Percentiles rank a stretch among this genome's conserved stretches.
Conservation (phyloP, 2,113 vertebrate species). For the Chauna torquata region DNA sequence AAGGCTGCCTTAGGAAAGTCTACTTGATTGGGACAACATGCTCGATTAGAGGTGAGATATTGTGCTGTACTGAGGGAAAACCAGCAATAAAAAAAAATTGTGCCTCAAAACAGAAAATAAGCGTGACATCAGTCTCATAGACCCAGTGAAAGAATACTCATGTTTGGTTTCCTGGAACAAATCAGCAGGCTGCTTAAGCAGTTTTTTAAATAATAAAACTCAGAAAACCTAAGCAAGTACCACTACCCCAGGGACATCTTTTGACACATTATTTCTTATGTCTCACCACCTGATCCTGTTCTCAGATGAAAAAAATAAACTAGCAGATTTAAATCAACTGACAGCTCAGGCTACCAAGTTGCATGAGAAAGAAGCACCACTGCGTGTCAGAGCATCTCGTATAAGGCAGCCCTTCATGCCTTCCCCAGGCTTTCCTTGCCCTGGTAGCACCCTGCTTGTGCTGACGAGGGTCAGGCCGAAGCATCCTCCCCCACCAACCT, state of each 20-base stretch:
- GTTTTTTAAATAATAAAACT: background rate
- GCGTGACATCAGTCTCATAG: background rate
- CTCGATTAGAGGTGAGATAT: background rate
- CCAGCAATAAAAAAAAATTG: background rate
- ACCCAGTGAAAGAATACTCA: background rate
- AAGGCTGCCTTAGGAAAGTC: background rate
- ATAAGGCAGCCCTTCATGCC: accelerated
- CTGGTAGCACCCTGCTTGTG: background rate
- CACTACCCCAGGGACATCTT: accelerated
- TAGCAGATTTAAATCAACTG: background rate
- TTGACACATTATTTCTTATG: background rate
- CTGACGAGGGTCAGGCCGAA: background rate
- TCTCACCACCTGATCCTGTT: background rate
- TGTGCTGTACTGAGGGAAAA: background rate
- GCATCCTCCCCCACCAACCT: background rate
- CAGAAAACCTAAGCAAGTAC: background rate
- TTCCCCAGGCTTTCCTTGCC: background rate
- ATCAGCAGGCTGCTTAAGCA: background rate
- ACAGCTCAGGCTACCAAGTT: background rate
- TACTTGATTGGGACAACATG: background rate
- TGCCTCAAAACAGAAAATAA: background rate
- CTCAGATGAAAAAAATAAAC: background rate
- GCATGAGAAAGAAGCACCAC: background rate
- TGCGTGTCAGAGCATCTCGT: background rate
- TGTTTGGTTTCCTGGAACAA: background rate